Conservation (phyloP, 2,113 vertebrate species). For the Pao palembangensis region DNA sequence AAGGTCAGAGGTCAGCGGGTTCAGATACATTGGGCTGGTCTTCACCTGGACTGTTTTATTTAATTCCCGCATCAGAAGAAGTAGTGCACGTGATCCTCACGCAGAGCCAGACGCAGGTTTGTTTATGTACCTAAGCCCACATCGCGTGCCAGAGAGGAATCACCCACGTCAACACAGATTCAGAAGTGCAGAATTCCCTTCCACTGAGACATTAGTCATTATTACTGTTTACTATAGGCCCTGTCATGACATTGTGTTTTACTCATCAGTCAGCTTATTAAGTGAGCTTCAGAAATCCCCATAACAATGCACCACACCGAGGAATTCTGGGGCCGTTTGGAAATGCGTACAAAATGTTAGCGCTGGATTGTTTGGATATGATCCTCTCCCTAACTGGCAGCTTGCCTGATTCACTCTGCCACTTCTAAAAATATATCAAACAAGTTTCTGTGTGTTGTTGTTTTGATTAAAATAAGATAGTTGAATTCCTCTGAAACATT, state of each 20-base stretch:
- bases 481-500: too few species aligned
- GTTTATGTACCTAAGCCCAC: slow-evolving; percentile 62
- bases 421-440: neutral
- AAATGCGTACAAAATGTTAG: slow-evolving; percentile 8
- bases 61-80: slow-evolving; percentile 28
- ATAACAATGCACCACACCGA: slow-evolving; percentile 32
- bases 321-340: slow-evolving; percentile 34
- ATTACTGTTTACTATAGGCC: slow-evolving; percentile 47
- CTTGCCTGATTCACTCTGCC: slow-evolving; percentile 27
- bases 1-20: neutral
- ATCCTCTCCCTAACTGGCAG: slow-evolving; percentile 58
- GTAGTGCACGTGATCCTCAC: neutral
- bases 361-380: slow-evolving; percentile 45
- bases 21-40: neutral
- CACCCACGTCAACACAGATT: slow-evolving; percentile 57
- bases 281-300: slow-evolving; percentile 45
- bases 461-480: too few species aligned
- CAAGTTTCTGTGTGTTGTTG: neutral
- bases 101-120: slow-evolving; percentile 51
- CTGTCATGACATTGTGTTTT: slow-evolving; percentile 42
- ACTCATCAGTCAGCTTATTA: slow-evolving; percentile 51
- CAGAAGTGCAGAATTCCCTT: slow-evolving; percentile 49
- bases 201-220: slow-evolving; percentile 56
- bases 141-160: slow-evolving; percentile 66
- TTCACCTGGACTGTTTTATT: slow-evolving; percentile 5